Conservation (phyloP, 2,113 vertebrate species). For the Uria lomvia region DNA sequence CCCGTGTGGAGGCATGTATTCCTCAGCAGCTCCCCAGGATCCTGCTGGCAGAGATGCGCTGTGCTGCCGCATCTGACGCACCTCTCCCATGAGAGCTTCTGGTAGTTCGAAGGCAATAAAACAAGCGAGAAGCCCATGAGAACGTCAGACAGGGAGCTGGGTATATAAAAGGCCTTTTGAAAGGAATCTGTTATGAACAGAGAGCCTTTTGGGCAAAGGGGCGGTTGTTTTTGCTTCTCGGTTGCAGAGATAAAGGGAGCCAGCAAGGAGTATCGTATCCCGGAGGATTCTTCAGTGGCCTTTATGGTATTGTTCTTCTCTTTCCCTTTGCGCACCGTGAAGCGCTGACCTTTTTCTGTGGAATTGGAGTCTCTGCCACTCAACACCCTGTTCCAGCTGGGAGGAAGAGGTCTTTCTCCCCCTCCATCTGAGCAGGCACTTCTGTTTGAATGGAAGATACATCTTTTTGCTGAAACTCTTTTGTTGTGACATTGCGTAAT, state of each 20-base stretch:
- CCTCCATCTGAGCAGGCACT: neutral
- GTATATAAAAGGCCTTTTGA: neutral
- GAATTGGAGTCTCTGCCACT: constrained; percentile 23
- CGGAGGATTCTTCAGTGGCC: constrained; percentile 29
- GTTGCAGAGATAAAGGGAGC: constrained; percentile 39
- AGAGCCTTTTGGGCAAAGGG: constrained; percentile 6
- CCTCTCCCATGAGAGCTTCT: constrained; percentile 2
- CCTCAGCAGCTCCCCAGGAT: neutral
- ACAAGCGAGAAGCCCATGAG: neutral
- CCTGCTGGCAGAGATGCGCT: neutral
- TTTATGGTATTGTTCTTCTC: constrained; percentile 46
- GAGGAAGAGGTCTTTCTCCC: constrained; percentile 33
- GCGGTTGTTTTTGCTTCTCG: constrained; percentile 22
- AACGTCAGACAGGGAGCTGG: constrained; percentile 24
- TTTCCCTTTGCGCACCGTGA: neutral
- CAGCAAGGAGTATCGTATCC: constrained; percentile 1
- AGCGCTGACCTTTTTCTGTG: constrained; percentile 62
- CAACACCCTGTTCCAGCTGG: constrained; percentile 30
- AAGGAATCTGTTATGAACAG: constrained; percentile 13
- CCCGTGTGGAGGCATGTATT: neutral
- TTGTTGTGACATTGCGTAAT: constrained; percentile 60
- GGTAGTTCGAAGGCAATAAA: constrained; percentile 39
- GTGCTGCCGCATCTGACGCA: neutral
- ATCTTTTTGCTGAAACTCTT: constrained; percentile 50
- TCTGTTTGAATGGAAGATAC: constrained; percentile 22